A percentile compares a stretch with the other conserved stretches of the same genome.
phyloP scores from a whole-genome alignment of 2,113 vertebrate species.

The Sinosuthora webbiana region DNA sequence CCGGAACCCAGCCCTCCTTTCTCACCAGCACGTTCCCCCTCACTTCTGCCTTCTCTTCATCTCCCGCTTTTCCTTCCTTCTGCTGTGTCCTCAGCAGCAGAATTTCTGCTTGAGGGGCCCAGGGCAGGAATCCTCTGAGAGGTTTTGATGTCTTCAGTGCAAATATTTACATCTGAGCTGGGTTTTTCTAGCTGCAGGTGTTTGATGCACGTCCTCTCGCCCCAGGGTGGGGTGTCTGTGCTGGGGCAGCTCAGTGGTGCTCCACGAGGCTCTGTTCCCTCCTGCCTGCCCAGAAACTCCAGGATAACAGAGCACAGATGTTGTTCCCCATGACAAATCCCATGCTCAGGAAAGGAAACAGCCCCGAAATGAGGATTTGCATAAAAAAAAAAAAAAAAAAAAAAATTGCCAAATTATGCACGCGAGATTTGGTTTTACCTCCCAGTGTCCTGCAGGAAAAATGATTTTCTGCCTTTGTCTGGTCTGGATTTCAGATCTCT shows the following conservation, averaged over 20 bases:
- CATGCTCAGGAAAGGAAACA: neutral
- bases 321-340: neutral
- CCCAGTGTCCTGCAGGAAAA: neutral
- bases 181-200: neutral
- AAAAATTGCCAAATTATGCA: neutral
- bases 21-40: neutral
- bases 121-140: neutral
- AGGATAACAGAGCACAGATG: neutral
- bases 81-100: neutral
- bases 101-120: neutral
- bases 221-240: neutral
- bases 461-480: neutral
- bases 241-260: neutral
- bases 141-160: neutral
- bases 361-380: neutral
- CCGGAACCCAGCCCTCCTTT: neutral
- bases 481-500: neutral
- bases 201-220: neutral
- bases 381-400: neutral
- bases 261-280: neutral
- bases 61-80: neutral
- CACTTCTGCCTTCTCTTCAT: neutral
- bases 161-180: slow-evolving; percentile 30
- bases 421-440: neutral
- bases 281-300: neutral